A percentile compares a stretch with the other conserved stretches of the same genome.
phyloP scores from a whole-genome alignment of 1,140 invertebrate species.

The Nephila pilipes region DNA sequence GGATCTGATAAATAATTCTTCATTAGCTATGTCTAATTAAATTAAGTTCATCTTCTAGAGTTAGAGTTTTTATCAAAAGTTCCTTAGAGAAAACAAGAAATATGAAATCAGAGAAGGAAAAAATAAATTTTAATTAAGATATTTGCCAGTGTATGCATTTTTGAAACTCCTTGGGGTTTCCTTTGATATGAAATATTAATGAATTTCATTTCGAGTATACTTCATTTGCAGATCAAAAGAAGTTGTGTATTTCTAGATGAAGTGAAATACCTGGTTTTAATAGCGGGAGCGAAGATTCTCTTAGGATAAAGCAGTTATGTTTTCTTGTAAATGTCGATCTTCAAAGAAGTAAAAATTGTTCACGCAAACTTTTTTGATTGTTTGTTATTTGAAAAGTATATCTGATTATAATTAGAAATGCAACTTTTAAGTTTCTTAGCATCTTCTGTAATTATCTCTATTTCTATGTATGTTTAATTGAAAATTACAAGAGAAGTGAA shows the following conservation, averaged over 20 bases:
- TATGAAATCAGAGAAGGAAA: not conserved
- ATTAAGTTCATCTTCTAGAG: not conserved
- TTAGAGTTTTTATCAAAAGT: not conserved
- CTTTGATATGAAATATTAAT: conserved; percentile 23
- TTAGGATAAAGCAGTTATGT: too few species aligned
- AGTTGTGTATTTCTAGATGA: not conserved
- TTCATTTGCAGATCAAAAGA: conserved; percentile 28
- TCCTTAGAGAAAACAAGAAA: not conserved
- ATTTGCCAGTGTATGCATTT: not conserved
- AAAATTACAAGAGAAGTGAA: too few species aligned
- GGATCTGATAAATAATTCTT: not conserved
- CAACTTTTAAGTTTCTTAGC: too few species aligned
- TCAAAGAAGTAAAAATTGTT: too few species aligned
- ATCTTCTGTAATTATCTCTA: too few species aligned
- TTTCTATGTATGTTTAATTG: too few species aligned
- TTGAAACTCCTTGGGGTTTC: not conserved
- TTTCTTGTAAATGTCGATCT: too few species aligned
- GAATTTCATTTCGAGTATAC: not conserved
- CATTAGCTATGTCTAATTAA: not conserved
- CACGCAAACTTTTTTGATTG: too few species aligned
- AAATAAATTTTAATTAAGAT: conserved; percentile 16
- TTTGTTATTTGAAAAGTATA: too few species aligned
- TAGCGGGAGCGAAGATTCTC: too few species aligned
- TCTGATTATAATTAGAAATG: too few species aligned
- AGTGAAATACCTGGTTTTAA: not conserved